Percentiles rank a stretch among this genome's conserved stretches.
Conservation (phyloP, 2,113 vertebrate genomes). For the Heptranchias perlo region DNA sequence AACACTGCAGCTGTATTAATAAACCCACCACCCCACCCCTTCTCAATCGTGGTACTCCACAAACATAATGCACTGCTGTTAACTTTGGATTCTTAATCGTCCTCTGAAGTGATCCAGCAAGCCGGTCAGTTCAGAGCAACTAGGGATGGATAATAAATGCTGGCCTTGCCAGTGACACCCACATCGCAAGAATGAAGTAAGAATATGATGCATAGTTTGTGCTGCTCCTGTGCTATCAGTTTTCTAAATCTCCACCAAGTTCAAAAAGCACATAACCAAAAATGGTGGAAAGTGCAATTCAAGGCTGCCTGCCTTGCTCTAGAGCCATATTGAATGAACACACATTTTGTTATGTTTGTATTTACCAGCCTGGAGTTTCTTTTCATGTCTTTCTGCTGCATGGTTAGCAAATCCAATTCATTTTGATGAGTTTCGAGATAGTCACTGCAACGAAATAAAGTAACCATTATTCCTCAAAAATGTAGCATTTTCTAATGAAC, state of each 20-base stretch:
- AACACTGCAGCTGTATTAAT: not conserved
- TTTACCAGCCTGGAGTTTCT: conserved; percentile 90
- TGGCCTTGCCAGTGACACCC: not conserved
- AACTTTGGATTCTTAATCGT: no score
- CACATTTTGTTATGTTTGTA: not conserved
- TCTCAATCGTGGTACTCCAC: no score
- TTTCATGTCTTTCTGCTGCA: conserved; percentile 76
- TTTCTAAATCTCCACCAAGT: not conserved
- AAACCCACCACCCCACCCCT: not conserved
- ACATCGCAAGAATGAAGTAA: not conserved
- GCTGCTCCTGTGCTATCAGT: not conserved
- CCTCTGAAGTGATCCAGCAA: no score
- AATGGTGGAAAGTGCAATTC: not conserved
- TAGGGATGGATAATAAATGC: not conserved
- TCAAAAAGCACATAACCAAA: not conserved
- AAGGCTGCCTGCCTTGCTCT: not conserved
- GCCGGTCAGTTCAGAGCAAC: no score
- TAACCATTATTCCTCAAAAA: not conserved
- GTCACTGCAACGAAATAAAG: conserved; percentile 59
- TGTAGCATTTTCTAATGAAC: no score
- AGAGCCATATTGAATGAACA: not conserved
- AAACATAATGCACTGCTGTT: no score
- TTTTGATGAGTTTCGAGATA: conserved; percentile 74
- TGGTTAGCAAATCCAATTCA: conserved; percentile 80
- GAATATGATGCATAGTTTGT: not conserved